phyloP scores from a whole-genome alignment of 1,140 invertebrate species.

The Brachionus paranguensis region DNA sequence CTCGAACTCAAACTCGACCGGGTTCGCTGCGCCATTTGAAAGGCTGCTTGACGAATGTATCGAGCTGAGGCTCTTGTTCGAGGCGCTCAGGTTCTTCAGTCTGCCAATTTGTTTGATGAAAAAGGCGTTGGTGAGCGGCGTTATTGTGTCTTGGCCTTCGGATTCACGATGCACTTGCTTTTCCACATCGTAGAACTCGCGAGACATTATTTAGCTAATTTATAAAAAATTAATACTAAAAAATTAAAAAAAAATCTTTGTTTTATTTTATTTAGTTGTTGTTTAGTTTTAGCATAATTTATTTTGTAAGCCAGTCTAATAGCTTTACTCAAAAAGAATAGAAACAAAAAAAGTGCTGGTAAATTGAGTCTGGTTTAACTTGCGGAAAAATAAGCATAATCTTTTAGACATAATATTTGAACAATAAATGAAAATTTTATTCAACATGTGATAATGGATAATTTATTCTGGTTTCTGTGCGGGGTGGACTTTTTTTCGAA shows the following conservation, averaged over 20 bases:
- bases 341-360: background rate
- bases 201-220: background rate
- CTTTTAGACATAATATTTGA: background rate
- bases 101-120: slow-evolving; percentile 8
- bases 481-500: background rate
- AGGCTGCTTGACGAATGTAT: slow-evolving; percentile 3
- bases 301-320: background rate
- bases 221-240: background rate
- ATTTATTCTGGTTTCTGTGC: background rate
- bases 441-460: background rate
- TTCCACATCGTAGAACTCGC: slow-evolving; percentile 18
- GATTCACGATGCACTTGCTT: slow-evolving; percentile 18
- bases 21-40: background rate
- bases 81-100: background rate
- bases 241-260: background rate
- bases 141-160: slow-evolving; percentile 38
- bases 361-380: background rate
- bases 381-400: background rate
- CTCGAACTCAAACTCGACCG: background rate
- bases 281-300: slow-evolving; percentile 1
- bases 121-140: slow-evolving; percentile 25
- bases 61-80: background rate
- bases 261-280: background rate
- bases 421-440: background rate
- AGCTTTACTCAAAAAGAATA: background rate